Conservation (phyloP, 2,888 invertebrate genomes). For the Mechanitis mazaeus region DNA sequence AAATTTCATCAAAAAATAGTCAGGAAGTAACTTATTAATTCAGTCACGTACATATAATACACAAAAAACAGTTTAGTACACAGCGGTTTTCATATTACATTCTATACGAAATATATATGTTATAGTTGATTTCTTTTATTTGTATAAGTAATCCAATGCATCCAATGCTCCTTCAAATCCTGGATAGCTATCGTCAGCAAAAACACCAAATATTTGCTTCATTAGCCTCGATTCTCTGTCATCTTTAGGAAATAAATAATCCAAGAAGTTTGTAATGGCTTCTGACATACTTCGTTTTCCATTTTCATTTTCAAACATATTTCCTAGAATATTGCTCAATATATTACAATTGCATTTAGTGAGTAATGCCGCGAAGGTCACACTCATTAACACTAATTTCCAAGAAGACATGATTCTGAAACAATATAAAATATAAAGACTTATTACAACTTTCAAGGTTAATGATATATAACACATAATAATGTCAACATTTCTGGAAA, state of each 20-base stretch:
- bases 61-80: constrained; percentile 1
- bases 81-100: constrained; percentile 15
- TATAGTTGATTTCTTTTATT: neutral
- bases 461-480: too few relatives aligned
- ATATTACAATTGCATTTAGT: constrained; percentile 35
- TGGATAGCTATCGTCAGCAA: constrained; percentile 41
- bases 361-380: constrained; percentile 32
- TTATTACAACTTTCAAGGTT: too few relatives aligned
- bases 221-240: constrained; percentile 53
- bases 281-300: constrained; percentile 51
- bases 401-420: constrained; percentile 40
- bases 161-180: constrained; percentile 32
- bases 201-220: constrained; percentile 53
- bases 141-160: constrained; percentile 26
- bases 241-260: constrained; percentile 57
- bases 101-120: constrained; percentile 17
- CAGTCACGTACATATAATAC: too few relatives aligned
- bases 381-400: constrained; percentile 28
- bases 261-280: constrained; percentile 49
- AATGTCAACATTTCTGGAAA: too few relatives aligned
- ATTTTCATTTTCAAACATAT: constrained; percentile 28
- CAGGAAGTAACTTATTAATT: constrained; percentile 5
- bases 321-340: constrained; percentile 34
- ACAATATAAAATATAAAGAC: constrained; percentile 20
- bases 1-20: too few relatives aligned